Evolutionary conservation across 2,113 vertebrate species (phyloP).

Genomic region (Camelus bactrianus): DNA sequence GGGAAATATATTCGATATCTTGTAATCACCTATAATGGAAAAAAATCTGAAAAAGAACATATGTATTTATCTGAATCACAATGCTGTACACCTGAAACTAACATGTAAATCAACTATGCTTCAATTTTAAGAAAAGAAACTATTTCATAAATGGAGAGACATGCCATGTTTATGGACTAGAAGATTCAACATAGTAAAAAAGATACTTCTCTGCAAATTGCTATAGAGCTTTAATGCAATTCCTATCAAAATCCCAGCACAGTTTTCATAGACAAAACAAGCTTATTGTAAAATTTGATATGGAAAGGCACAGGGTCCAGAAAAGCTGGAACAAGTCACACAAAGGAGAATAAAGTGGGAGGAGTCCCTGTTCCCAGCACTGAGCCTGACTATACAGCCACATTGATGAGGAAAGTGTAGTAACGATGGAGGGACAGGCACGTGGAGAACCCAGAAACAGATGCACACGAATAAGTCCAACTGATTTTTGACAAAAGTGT

Average conservation of each 20-base stretch:
- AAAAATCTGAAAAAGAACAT: too few species aligned
- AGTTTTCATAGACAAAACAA: not conserved
- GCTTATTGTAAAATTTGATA: conserved; percentile 18
- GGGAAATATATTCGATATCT: too few species aligned
- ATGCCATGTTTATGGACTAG: not conserved
- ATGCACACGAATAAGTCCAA: not conserved
- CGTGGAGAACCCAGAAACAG: not conserved
- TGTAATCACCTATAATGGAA: too few species aligned
- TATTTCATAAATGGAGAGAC: not conserved
- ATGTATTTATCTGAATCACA: too few species aligned
- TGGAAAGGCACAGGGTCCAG: not conserved
- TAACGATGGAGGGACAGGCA: not conserved
- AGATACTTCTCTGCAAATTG: not conserved
- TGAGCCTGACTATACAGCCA: not conserved
- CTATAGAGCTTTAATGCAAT: not conserved
- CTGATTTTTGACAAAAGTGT: too few species aligned
- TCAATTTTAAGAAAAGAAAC: not conserved
- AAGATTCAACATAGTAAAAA: conserved; percentile 6
- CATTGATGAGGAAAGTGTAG: not conserved
- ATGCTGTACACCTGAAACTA: too few species aligned
- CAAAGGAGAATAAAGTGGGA: not conserved
- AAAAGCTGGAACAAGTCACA: not conserved
- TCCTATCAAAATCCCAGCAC: not conserved
- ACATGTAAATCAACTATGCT: too few species aligned
- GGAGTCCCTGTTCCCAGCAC: not conserved